Conservation (phyloP, 1,140 invertebrate genomes). For the Dendroctonus ponderosae region DNA sequence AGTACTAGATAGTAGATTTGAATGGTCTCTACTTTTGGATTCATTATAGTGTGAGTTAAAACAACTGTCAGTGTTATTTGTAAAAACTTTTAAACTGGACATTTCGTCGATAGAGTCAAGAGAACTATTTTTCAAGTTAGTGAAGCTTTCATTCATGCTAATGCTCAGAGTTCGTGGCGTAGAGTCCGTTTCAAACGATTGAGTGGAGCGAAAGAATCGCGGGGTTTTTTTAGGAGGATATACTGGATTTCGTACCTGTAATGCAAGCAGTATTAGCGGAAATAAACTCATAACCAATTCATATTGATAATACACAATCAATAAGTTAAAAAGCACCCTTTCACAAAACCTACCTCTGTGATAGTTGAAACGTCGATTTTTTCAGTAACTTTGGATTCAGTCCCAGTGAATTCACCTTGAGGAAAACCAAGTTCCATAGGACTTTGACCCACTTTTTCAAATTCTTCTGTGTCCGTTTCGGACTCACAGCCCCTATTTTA, state of each 20-base stretch:
- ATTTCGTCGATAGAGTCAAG: conserved; percentile 48
- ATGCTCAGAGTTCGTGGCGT: conserved; percentile 42
- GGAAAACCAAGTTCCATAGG: conserved; percentile 55
- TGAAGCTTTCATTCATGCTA: conserved; percentile 47
- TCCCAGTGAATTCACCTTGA: conserved; percentile 34
- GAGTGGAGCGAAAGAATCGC: conserved; percentile 46
- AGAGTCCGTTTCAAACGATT: conserved; percentile 23
- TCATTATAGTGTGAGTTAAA: conserved; percentile 48
- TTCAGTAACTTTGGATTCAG: conserved; percentile 23
- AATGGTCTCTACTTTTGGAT: conserved; percentile 19
- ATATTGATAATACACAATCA: conserved; percentile 9
- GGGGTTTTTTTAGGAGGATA: conserved; percentile 49
- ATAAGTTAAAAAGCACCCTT: not conserved
- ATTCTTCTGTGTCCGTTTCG: conserved; percentile 79
- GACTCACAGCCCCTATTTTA: conserved; percentile 67
- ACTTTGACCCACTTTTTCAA: conserved; percentile 72
- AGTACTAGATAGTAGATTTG: conserved; percentile 10
- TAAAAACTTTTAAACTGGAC: conserved; percentile 45
- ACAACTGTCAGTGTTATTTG: conserved; percentile 45
- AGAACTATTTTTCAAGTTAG: conserved; percentile 48
- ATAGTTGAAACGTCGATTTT: conserved; percentile 49
- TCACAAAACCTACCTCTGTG: conserved; percentile 48
- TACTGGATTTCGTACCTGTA: conserved; percentile 24
- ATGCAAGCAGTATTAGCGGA: not conserved
- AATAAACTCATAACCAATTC: not conserved